phyloP scores from a whole-genome alignment of 2,888 invertebrate genomes.

The Cinara cedri region DNA sequence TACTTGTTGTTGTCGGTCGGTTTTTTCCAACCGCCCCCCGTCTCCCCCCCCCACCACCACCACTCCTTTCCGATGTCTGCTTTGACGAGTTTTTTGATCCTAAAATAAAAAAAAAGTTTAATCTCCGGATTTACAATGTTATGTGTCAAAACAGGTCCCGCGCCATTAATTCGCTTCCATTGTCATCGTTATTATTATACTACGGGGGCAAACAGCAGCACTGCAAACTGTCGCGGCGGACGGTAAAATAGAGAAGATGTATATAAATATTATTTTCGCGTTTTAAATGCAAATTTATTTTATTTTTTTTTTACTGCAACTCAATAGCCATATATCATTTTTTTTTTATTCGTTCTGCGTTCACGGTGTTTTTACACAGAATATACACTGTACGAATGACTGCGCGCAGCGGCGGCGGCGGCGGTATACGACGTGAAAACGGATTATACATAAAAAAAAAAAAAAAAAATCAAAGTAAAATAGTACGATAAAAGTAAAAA shows the following conservation, averaged over 20 bases:
- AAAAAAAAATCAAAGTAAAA: conserved; percentile 22
- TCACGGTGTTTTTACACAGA: not conserved
- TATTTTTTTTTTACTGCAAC: not conserved
- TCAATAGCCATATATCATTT: conserved; percentile 15
- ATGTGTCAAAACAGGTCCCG: conserved; percentile 43
- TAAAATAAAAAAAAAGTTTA: conserved; percentile 43
- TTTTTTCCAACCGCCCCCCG: too few relatives aligned
- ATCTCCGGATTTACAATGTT: conserved; percentile 47
- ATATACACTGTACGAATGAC: not conserved
- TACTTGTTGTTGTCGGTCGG: conserved; percentile 17
- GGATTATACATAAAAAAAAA: not conserved
- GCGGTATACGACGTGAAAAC: not conserved
- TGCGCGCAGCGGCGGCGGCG: not conserved
- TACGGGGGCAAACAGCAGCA: not conserved
- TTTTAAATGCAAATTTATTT: conserved; percentile 44
- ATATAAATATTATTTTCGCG: not conserved
- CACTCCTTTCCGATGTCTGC: not conserved
- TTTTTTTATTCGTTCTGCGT: conserved; percentile 5
- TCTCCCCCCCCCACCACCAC: too few relatives aligned
- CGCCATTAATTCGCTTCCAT: conserved; percentile 41
- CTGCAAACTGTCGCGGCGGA: not conserved
- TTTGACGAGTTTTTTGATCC: conserved; percentile 37
- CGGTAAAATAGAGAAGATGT: conserved; percentile 13
- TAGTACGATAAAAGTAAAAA: not conserved
- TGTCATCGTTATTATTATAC: conserved; percentile 21